These are phyloP conservation scores for Gymnopithys bicolor DNA, from an alignment of 2,797 vertebrate genomes.

Conservation along the genomic window DNA sequence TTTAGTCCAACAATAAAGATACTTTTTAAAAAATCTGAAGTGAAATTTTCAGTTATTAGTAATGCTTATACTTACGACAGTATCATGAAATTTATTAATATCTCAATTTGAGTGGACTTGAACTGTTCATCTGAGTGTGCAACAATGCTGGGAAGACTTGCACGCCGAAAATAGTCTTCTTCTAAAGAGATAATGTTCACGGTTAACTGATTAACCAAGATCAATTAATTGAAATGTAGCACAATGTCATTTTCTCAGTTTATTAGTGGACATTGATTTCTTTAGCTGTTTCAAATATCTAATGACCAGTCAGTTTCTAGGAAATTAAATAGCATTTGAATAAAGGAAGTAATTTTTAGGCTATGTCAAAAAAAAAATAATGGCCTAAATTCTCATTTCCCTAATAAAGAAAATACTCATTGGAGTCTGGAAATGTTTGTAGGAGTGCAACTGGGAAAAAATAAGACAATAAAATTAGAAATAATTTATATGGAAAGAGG, in stretches of 20 bases:
- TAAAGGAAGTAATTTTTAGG: background rate
- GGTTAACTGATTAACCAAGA: background rate
- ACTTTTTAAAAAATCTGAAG: background rate
- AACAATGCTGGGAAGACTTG: background rate
- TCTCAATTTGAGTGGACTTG: background rate
- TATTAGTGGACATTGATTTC: background rate
- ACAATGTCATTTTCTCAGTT: background rate
- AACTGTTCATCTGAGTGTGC: background rate
- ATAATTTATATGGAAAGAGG: background rate
- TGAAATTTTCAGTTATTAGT: background rate
- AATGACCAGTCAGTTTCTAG: background rate
- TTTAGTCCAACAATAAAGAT: background rate
- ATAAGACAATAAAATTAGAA: background rate
- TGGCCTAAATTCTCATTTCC: background rate
- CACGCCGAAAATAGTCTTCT: background rate
- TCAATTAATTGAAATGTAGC: background rate
- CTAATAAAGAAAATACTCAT: background rate
- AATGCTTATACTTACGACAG: background rate
- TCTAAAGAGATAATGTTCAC: background rate
- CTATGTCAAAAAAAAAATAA: background rate
- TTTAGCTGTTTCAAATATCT: background rate
- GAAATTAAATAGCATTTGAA: background rate
- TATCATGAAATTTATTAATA: background rate
- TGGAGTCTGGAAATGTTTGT: background rate
- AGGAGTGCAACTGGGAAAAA: background rate